Evolutionary conservation across 2,797 vertebrate genomes (phyloP).

Genomic region (Ctenosaura bakeri): DNA sequence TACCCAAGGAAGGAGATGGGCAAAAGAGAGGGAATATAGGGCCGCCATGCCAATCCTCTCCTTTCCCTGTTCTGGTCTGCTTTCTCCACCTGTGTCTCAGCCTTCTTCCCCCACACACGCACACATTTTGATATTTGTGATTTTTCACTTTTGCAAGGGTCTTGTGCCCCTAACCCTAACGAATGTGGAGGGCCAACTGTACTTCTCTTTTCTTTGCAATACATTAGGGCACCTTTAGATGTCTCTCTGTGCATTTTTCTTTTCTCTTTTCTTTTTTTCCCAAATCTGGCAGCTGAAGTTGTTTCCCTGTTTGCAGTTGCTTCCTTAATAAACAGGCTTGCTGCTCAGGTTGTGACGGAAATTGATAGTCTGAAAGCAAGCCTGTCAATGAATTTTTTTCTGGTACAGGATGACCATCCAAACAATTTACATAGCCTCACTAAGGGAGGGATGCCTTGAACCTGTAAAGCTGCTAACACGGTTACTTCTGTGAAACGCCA

Average conservation of each 20-base stretch:
- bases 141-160: too few species aligned
- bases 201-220: not conserved
- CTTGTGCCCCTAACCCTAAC: too few species aligned
- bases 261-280: too few species aligned
- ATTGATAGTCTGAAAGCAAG: not conserved
- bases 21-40: too few species aligned
- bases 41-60: too few species aligned
- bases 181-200: too few species aligned
- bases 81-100: too few species aligned
- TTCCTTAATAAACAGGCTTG: conserved; percentile 22
- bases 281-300: not conserved
- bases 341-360: not conserved
- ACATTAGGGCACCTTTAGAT: not conserved
- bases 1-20: too few species aligned
- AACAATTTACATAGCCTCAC: not conserved
- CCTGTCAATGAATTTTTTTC: not conserved
- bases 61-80: too few species aligned
- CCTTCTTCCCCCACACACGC: too few species aligned
- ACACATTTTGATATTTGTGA: too few species aligned
- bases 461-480: not conserved
- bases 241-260: conserved; percentile 1
- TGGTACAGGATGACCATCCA: not conserved
- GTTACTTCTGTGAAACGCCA: not conserved
- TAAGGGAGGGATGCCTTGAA: not conserved
- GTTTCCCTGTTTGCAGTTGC: conserved; percentile 5